Percentiles rank a stretch among this genome's conserved stretches.
Evolutionary conservation across 2,113 vertebrate genomes (phyloP).

Genomic region (Ranitomeya imitator): DNA sequence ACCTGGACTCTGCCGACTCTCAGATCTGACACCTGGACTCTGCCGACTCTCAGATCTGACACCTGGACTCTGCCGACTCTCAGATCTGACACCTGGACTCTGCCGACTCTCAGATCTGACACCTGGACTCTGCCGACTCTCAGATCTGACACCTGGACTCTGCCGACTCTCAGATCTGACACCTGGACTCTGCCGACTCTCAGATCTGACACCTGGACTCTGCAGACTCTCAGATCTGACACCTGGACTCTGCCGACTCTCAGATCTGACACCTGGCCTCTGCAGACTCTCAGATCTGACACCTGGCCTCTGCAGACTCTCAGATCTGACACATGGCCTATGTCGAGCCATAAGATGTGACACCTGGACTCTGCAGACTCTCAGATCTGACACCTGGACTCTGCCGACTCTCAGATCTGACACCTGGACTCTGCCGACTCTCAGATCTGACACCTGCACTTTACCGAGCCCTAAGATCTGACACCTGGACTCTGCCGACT

Average conservation of each 20-base stretch:
- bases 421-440: neutral
- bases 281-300: neutral
- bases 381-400: too few species aligned
- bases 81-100: neutral
- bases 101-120: neutral
- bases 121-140: neutral
- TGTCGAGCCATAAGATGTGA: too few species aligned
- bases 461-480: neutral
- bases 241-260: neutral
- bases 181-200: too few species aligned
- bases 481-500: neutral
- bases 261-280: neutral
- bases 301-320: neutral
- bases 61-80: neutral
- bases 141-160: too few species aligned
- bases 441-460: neutral
- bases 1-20: too few species aligned
- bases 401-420: neutral
- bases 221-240: neutral
- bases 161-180: too few species aligned
- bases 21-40: too few species aligned
- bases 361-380: too few species aligned
- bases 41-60: neutral
- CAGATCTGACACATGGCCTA: neutral
- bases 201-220: too few species aligned